These are phyloP conservation scores for Aphis craccivora DNA, from an alignment of 1,140 invertebrate genomes.

Conservation along the genomic window DNA sequence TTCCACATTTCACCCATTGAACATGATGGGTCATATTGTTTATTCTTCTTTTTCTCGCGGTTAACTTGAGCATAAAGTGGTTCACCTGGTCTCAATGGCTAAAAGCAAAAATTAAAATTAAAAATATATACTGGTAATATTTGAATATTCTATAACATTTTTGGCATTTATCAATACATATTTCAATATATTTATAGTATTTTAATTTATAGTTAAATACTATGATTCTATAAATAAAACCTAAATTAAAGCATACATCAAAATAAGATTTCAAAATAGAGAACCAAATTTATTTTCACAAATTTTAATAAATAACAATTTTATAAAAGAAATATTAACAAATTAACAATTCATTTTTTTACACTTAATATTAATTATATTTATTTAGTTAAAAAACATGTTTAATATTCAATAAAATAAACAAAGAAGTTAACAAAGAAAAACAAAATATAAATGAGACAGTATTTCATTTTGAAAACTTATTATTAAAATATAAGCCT, in stretches of 20 bases:
- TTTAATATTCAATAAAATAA: neutral
- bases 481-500: neutral
- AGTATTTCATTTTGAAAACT: neutral
- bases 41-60: constrained; percentile 79
- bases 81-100: constrained; percentile 72
- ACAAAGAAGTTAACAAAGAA: neutral
- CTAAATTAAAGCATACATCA: neutral
- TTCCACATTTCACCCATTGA: constrained; percentile 64
- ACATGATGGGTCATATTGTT: constrained; percentile 68
- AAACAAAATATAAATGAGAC: neutral
- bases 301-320: neutral
- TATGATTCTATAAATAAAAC: neutral
- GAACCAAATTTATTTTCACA: neutral
- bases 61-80: constrained; percentile 83
- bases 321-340: neutral
- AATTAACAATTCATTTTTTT: neutral
- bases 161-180: neutral
- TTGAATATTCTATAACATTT: neutral
- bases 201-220: neutral
- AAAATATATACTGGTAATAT: neutral
- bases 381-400: neutral
- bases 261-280: neutral
- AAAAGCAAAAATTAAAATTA: constrained; percentile 30
- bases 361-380: neutral
- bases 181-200: neutral